Percentiles rank a stretch among this genome's conserved stretches.
These are phyloP conservation scores for Archegozetes longisetosus DNA, from an alignment of 1,140 invertebrate genomes.

Conservation along the genomic window DNA sequence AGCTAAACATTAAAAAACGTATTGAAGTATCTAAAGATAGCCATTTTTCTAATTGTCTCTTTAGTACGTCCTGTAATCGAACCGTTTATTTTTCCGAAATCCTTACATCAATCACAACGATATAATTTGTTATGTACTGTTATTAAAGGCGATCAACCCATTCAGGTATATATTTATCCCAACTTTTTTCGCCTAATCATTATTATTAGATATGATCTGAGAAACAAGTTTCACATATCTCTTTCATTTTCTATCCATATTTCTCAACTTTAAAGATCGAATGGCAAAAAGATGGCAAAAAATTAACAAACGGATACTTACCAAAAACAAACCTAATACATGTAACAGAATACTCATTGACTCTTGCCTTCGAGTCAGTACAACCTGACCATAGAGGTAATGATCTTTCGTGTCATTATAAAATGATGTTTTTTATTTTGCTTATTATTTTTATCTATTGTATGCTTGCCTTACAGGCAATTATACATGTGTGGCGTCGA, in stretches of 20 bases:
- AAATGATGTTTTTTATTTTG: background rate
- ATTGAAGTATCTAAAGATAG: too few relatives aligned
- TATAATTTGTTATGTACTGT: slow-evolving; percentile 69
- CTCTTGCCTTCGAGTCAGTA: slow-evolving; percentile 22
- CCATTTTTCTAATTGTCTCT: slow-evolving; percentile 4
- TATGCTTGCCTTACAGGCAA: slow-evolving; percentile 28
- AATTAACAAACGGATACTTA: slow-evolving; percentile 27
- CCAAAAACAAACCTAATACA: slow-evolving; percentile 14
- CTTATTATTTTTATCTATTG: too few relatives aligned
- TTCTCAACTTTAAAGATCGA: slow-evolving; percentile 15
- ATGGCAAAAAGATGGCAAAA: slow-evolving; percentile 28
- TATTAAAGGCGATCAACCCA: slow-evolving; percentile 56
- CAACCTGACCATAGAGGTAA: slow-evolving; percentile 41
- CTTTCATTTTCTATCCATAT: background rate
- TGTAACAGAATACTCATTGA: slow-evolving; percentile 22
- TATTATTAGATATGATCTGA: background rate
- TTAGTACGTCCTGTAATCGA: slow-evolving; percentile 27
- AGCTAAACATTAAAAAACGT: too few relatives aligned
- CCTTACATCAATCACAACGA: slow-evolving; percentile 63
- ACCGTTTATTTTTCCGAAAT: slow-evolving; percentile 38
- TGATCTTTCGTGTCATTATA: too few relatives aligned
- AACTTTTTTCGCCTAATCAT: background rate
- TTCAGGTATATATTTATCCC: slow-evolving; percentile 28
- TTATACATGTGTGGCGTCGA: slow-evolving; percentile 51
- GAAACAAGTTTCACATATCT: too few relatives aligned